Base-by-base conservation (phyloP, 2,113 vertebrate genomes). In the Physeter macrocephalus region DNA sequence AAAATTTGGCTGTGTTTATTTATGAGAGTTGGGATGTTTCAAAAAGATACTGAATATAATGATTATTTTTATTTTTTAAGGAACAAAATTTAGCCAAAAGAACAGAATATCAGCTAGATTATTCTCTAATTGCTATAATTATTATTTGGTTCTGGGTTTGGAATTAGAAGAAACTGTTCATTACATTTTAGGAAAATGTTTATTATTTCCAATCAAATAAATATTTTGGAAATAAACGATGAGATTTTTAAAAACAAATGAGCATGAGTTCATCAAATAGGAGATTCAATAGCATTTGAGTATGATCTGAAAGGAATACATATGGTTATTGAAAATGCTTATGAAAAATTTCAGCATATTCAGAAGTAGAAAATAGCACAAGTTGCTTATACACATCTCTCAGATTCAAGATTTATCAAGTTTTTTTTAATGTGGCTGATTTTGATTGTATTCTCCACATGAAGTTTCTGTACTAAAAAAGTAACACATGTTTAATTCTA, bases 201-300 rank as follows among this genome's bases (percentile, higher is more conserved):
- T 92, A 75, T 67, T 87, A 78, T 80, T 96, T 81, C 61, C 3
- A 66, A 90, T 72, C 43, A 86, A 95, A 66, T 90, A 87, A 78
- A 46, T 92, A 64, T 95, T 97, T 97, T 96, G 14, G 31, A 93
- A 89, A 92, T 91, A 87, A 95, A 93, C 23, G 74, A 61, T n/a
- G 39, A 94, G 3, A 67, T 71, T 85, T 88, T 29, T 6, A 54
- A 81, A 88, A 90, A 75, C 67, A 71, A 92, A 83, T 84, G 7
- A 95, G 23, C 43, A 80, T 41, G 3, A 91, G 7, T 83, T 88
- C 69, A 92, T 69, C 18, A 93, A 93, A 78, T 20, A 93, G 21
- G 49, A 93, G 46, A 88, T 82, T 92, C 39, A 95, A 90, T 52
- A 90, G 57, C 3, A 46, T 93, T 57, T 83, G 41, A 92, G 31